Evolutionary conservation across 2,888 invertebrate species (phyloP).

Genomic region (Mesorhabditis spiculigera): DNA sequence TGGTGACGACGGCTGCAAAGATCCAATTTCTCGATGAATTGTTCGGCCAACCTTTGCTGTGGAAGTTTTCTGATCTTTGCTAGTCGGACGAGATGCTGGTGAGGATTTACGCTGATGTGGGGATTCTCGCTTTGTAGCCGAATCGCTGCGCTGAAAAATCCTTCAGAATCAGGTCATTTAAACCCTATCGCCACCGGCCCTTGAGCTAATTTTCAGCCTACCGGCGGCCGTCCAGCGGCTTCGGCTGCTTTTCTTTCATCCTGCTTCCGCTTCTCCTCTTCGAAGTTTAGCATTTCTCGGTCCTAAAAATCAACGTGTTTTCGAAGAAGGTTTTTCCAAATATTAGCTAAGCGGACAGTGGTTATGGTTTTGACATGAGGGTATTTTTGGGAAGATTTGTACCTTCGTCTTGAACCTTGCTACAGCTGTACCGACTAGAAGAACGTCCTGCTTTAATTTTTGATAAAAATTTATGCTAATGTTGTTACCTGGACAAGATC

Average conservation of each 20-base stretch:
- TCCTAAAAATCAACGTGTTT: not conserved
- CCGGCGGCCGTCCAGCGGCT: not conserved
- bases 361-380: not conserved
- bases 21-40: not conserved
- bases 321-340: not conserved
- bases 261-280: not conserved
- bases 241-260: not conserved
- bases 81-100: not conserved
- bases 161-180: not conserved
- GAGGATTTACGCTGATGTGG: not conserved
- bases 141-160: not conserved
- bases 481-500: conserved; percentile 27
- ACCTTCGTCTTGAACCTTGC: not conserved
- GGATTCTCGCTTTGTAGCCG: not conserved
- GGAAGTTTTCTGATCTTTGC: not conserved
- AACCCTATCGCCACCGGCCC: too few species aligned
- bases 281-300: not conserved
- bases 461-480: not conserved
- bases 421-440: not conserved
- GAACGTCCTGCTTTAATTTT: not conserved
- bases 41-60: not conserved
- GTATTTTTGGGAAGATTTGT: not conserved
- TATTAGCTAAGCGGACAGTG: not conserved
- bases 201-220: not conserved
- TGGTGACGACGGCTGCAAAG: too few species aligned